Base-by-base conservation (phyloP, 1,140 invertebrate genomes). In the Cotesia glomerata region DNA sequence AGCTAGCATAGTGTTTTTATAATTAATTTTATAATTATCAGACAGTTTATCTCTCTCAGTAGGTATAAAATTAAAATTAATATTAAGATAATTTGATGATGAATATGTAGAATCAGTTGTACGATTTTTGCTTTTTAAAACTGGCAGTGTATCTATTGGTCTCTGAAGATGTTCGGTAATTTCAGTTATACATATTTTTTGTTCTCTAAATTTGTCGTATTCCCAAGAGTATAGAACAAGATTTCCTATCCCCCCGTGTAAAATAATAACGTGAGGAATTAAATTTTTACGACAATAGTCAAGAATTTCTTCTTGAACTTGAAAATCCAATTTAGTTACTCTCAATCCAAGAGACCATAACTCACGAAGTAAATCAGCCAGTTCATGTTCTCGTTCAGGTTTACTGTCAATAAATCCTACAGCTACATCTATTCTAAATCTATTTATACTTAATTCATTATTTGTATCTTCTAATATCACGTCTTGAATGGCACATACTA, bases 171-270 rank as follows among this genome's bases (percentile, higher is more conserved):
- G 89, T 4, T 93, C 91, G 0, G 88, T 80, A 34, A 91, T 77
- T 73, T 93, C 91, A 8, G 82, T 75, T 13, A 87, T 83, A 11
- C 79, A 85, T 0, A 93, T 83, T 73, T 89, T 90, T 5, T 90
- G 89, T 73, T 94, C 93, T 67, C 90, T 89, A 78, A 91, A 91
- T 51, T 88, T 87, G 39, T 92, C 90, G 56, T 88, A 88, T 64
- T 91, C 89, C 85, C 89, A 90, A 11, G 87, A 89, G 54, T 90
- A 83, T 54, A 94, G 86, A 73, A 89, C 88, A n/a, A 93, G 84
- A 14, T 75, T 88, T 1, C 90, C 89, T 70, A 88, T 88, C 76
- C 94, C 93, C 0, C 91, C 90, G 77, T 91, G 93, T 5, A 95
- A 83, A 16, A 93, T 85, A 7, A 95, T 88, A 26, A 94, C 88